These are phyloP conservation scores for Origma solitaria DNA, from an alignment of 2,113 vertebrate genomes.

Conservation along the genomic window DNA sequence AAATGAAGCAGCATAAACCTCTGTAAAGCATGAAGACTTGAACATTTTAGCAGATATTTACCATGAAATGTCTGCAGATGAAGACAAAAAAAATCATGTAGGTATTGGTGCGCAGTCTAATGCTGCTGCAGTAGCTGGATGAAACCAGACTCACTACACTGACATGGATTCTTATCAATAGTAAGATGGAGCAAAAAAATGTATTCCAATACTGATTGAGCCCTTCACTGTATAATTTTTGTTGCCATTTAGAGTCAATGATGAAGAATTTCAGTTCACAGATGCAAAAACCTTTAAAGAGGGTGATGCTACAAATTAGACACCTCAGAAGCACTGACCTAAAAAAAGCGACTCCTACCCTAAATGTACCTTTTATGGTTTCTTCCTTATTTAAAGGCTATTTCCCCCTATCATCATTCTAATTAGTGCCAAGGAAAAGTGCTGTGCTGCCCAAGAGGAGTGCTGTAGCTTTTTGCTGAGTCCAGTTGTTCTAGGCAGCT, in stretches of 20 bases:
- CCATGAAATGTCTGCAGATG: neutral
- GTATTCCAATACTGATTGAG: neutral
- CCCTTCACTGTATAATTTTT: neutral
- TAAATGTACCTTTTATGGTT: neutral
- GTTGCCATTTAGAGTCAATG: neutral
- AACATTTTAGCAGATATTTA: neutral
- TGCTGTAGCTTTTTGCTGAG: neutral
- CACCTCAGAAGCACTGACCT: slow-evolving; percentile 1
- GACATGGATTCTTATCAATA: neutral
- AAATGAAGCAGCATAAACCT: neutral
- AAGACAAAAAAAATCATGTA: neutral
- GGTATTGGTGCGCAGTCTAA: neutral
- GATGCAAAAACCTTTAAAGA: slow-evolving; percentile 7
- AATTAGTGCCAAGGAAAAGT: neutral
- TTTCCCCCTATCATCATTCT: neutral
- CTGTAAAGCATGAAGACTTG: neutral
- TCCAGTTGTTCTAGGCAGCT: neutral
- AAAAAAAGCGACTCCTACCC: neutral
- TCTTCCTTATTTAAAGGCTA: neutral
- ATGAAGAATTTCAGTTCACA: neutral
- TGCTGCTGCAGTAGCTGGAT: neutral
- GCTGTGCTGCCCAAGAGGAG: neutral
- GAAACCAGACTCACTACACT: neutral
- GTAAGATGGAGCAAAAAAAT: neutral
- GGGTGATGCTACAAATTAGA: neutral